Evolutionary conservation across 2,113 vertebrate species (phyloP).

Genomic region (Pelobates fuscus): DNA sequence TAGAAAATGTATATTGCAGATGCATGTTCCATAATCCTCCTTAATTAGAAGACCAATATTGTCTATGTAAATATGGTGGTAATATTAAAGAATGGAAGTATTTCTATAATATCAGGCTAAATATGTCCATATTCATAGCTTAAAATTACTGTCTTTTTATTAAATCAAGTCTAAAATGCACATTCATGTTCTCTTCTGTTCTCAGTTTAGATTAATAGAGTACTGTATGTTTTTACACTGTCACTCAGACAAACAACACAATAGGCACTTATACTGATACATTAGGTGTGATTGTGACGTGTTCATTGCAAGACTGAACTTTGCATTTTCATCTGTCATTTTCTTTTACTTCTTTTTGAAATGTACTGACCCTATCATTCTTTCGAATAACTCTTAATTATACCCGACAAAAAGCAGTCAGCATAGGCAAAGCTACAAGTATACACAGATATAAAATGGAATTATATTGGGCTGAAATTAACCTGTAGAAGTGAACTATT

Average conservation of each 20-base stretch:
- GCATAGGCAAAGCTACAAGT: conserved; percentile 11
- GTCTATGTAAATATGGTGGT: too few species aligned
- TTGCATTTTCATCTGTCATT: conserved; percentile 38
- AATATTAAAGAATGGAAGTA: too few species aligned
- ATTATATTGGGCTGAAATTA: conserved; percentile 33
- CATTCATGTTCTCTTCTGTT: neutral
- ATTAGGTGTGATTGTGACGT: conserved; percentile 37
- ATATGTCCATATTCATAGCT: too few species aligned
- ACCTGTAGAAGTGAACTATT: conserved; percentile 35
- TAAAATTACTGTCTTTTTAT: too few species aligned
- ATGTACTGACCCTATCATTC: conserved; percentile 43
- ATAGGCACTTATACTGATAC: conserved; percentile 3
- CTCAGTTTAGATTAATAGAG: conserved; percentile 15
- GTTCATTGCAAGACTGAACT: conserved; percentile 44
- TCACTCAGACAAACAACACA: conserved; percentile 26
- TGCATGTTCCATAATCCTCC: too few species aligned
- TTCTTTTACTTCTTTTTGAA: conserved; percentile 25
- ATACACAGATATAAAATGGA: conserved; percentile 20
- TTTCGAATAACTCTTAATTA: conserved; percentile 39
- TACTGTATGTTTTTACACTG: neutral
- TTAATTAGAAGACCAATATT: too few species aligned
- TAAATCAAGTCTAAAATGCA: neutral
- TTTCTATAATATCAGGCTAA: too few species aligned
- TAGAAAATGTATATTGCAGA: too few species aligned
- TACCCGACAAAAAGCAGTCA: conserved; percentile 22